phyloP scores from a whole-genome alignment of 1,140 invertebrate species.

The Saccostrea echinata region DNA sequence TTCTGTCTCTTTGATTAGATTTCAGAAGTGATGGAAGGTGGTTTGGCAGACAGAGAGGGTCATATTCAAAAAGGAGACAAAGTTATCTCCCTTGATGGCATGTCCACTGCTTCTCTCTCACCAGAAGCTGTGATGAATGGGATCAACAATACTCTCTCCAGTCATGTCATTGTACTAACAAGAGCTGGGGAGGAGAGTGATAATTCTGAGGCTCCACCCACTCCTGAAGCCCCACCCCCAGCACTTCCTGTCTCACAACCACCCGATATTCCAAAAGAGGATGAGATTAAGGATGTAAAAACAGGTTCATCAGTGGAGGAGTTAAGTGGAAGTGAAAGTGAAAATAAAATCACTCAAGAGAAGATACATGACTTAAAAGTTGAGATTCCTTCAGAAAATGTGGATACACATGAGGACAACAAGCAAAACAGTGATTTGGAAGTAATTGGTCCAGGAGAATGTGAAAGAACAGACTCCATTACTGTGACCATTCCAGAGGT shows the following conservation, averaged over 20 bases:
- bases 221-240: background rate
- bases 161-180: constrained; percentile 11
- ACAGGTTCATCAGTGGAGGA: background rate
- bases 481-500: background rate
- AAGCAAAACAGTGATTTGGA: background rate
- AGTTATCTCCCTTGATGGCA: constrained; percentile 60
- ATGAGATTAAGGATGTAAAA: background rate
- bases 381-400: background rate
- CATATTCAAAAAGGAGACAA: constrained; percentile 56
- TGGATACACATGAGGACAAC: background rate
- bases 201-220: background rate
- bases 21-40: constrained; percentile 50
- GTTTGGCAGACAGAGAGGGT: constrained; percentile 50
- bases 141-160: background rate
- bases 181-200: background rate
- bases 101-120: constrained; percentile 43
- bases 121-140: constrained; percentile 42
- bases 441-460: background rate
- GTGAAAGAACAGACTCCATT: background rate
- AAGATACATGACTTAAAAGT: background rate
- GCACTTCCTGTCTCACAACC: constrained; percentile 4
- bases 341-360: background rate
- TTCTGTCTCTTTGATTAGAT: constrained; percentile 51
- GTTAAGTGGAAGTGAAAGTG: background rate
- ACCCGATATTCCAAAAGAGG: constrained; percentile 9